Base-by-base conservation (phyloP, 2,113 vertebrate species). In the Siphamia tubifer region DNA sequence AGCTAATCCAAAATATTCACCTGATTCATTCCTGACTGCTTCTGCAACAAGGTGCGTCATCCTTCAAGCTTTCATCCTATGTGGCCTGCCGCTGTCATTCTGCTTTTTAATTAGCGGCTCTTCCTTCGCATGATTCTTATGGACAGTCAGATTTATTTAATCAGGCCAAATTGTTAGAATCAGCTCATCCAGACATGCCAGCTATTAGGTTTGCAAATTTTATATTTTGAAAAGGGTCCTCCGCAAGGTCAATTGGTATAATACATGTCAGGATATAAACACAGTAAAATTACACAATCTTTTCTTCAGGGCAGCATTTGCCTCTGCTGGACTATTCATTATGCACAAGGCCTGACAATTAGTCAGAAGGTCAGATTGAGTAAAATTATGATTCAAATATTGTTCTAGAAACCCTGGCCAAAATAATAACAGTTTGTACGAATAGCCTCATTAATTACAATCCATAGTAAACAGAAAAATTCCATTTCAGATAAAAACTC, bases 61-160 rank as follows among this genome's bases (percentile, higher is more conserved):
- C 39, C 10, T 8, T 28, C 10, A 5, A 21, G 17, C 12, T 43
- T 55, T 5, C 38, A 28, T 72, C 24, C 20, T 55, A 56, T 39
- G 32, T 15, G 6, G 28, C 17, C 13, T 27, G 32, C 4, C 16
- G 8, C 15, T 52, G 8, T 55, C n/a, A 15, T 17, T 15, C 25
- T 12, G 4, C 13, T 53, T 25, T 42, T 49, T 51, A 31, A 53
- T 35, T 66, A 27, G 32, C 48, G 17, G 24, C 12, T 38, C 20
- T 31, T 13, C 25, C 4, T 19, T 58, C 19, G 13, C 4, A 16
- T 57, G 38, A n/a, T 35, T 31, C 3, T 16, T 40, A 10, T 9
- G 15, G n/a, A 45, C 43, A 44, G 42, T 21, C 32, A 51, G 16
- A 57, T 30, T 62, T 57, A 36, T 51, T n/a, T n/a, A n/a, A n/a